Conservation (phyloP, 2,113 vertebrate species). For the Bufo gargarizans region DNA sequence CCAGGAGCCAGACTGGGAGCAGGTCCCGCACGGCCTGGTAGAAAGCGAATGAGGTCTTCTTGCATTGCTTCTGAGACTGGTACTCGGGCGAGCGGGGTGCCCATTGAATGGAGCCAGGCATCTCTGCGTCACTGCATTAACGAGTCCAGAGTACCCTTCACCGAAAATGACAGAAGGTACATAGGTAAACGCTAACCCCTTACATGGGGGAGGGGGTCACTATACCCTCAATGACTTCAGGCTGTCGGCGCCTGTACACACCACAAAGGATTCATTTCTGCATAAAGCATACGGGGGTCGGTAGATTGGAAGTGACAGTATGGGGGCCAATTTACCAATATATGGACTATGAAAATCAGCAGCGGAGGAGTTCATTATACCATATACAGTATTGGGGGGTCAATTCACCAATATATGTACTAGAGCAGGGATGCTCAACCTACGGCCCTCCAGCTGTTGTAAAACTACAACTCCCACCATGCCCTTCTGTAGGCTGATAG, state of each 20-base stretch:
- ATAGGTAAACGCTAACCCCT: neutral
- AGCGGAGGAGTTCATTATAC: too few species aligned
- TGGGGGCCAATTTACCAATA: neutral
- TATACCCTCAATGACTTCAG: too few species aligned
- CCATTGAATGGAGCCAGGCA: conserved; percentile 77
- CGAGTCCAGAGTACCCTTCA: neutral
- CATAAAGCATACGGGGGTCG: neutral
- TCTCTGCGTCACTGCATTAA: conserved; percentile 58
- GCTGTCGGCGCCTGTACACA: neutral
- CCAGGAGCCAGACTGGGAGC: conserved; percentile 88
- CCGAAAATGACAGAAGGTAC: conserved; percentile 12
- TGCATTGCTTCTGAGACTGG: conserved; percentile 86
- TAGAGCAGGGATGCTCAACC: too few species aligned
- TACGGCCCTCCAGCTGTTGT: too few species aligned
- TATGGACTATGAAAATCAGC: neutral
- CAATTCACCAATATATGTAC: too few species aligned
- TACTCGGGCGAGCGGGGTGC: conserved; percentile 66
- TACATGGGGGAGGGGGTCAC: too few species aligned
- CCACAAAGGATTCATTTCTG: neutral
- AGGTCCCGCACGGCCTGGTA: conserved; percentile 89
- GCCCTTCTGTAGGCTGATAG: too few species aligned
- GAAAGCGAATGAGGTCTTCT: conserved; percentile 89
- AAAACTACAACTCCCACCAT: too few species aligned
- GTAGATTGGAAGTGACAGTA: too few species aligned
- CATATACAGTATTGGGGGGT: too few species aligned